Percentiles rank a stretch among this genome's conserved stretches.
These are phyloP conservation scores for Manis pentadactyla DNA, from an alignment of 2,797 vertebrate genomes.

Conservation along the genomic window DNA sequence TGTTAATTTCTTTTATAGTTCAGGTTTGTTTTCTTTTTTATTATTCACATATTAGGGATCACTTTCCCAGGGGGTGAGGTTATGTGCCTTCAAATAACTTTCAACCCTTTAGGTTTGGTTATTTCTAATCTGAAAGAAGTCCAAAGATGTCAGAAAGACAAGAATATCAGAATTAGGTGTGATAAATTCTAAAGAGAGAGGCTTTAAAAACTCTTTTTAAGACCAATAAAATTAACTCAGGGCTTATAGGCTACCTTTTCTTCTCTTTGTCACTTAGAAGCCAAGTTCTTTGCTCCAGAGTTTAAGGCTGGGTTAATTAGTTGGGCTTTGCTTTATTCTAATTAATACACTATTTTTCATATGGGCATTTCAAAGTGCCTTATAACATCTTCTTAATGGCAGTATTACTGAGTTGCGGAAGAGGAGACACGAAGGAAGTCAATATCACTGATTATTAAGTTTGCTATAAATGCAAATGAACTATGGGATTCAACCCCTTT, in stretches of 20 bases:
- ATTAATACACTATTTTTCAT: slow-evolving; percentile 61
- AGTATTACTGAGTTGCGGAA: background rate
- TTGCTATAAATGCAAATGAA: slow-evolving; percentile 6
- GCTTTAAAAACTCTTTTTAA: background rate
- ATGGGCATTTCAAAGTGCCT: slow-evolving; percentile 17
- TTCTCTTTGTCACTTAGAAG: background rate
- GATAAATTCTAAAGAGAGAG: background rate
- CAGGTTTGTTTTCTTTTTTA: background rate
- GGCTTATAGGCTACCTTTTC: background rate
- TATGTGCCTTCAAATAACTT: slow-evolving; percentile 38
- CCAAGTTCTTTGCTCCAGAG: slow-evolving; percentile 24
- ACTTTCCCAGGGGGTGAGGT: background rate
- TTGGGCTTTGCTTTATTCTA: slow-evolving; percentile 54
- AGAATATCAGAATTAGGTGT: slow-evolving; percentile 13
- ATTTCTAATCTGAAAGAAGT: slow-evolving; percentile 37
- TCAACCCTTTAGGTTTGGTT: background rate
- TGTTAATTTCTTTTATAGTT: slow-evolving; percentile 13
- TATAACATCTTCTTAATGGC: slow-evolving; percentile 25
- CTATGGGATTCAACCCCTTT: background rate
- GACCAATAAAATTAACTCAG: background rate
- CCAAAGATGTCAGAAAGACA: background rate
- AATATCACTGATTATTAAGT: background rate
- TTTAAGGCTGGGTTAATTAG: slow-evolving; percentile 51
- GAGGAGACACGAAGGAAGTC: background rate
- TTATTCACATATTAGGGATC: background rate